Conservation (phyloP, 2,113 vertebrate species). For the Melanostigma gelatinosum region DNA sequence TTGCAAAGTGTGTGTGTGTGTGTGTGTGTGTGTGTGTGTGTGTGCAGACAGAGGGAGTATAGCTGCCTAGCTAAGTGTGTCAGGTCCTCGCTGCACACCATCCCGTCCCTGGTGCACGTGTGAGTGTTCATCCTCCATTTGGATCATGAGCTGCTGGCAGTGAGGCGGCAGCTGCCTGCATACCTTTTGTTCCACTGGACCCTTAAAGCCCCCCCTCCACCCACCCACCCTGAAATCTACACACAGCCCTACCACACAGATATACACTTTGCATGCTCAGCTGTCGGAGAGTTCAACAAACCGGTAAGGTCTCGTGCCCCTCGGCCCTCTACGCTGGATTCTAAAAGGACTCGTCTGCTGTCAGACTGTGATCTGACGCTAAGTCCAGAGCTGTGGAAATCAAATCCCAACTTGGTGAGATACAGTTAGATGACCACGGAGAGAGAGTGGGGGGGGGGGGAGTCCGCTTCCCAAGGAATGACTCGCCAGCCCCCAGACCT, state of each 20-base stretch:
- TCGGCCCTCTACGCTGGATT: conserved; percentile 19
- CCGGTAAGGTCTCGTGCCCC: conserved; percentile 61
- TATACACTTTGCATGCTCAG: conserved; percentile 64
- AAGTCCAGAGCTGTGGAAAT: conserved; percentile 26
- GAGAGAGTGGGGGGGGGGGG: background rate
- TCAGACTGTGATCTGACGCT: conserved; percentile 44
- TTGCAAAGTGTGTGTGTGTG: conserved; percentile 20
- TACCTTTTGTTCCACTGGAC: conserved; percentile 79
- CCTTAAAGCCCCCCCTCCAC: conserved; percentile 31
- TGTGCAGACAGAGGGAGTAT: background rate
- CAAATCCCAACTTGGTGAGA: conserved; percentile 32
- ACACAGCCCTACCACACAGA: conserved; percentile 39
- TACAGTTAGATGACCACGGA: background rate
- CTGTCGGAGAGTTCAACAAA: conserved; percentile 70
- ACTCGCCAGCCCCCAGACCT: conserved; percentile 67
- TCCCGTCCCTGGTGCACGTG: conserved; percentile 37
- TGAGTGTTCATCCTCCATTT: conserved; percentile 64
- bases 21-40: conserved; percentile 9
- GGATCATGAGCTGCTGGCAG: conserved; percentile 65
- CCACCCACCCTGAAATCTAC: conserved; percentile 23
- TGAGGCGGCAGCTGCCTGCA: conserved; percentile 76
- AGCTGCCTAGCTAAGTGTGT: conserved; percentile 53
- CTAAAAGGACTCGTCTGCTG: conserved; percentile 40
- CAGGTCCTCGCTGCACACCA: conserved; percentile 47
- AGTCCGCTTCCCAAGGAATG: conserved; percentile 75